Evolutionary conservation across 1,140 invertebrate genomes (phyloP), one percentile per base, ranked within the genome.

Genomic region (Amphibalanus amphitrite): DNA sequence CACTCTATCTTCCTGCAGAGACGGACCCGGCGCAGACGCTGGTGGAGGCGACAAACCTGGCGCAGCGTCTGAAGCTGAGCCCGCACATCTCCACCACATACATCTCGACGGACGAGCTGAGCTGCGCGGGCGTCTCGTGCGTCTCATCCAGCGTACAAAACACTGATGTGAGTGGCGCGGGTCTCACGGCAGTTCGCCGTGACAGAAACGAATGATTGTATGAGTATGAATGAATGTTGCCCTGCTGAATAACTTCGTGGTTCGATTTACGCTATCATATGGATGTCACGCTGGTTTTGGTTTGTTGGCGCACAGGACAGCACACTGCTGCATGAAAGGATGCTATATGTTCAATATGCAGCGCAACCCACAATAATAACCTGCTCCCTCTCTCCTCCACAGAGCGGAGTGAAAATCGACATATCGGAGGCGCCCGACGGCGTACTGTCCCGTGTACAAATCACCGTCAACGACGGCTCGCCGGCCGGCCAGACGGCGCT

Each of bases 401-500:
- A 73, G 70, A 75, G 74, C 69, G 76, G 78, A 70, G 77, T 79
- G 64, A 78, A 76, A 72, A 78, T 78, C 26, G 76, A 77, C 67
- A 76, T 76, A 29, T 78, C 75, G 33, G 77, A 80, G 72, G 75
- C 77, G 71, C 76, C 78, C 65, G 80, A 83, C 72, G 82, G 81
- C n/a, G 73, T 71, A 25, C 82, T 82, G 68, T 81, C 80, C 1
- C 83, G 82, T 3, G 81, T 83, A 6, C 81, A 81, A 71, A 77
- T 83, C 29, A 80, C 79, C 28, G 74, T 75, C 26, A 77, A 74
- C 38, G 79, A 71, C 73, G 76, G 73, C 74, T 73, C 71, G 86
- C 28, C 86, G 86, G 82, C 95, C 94, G 25, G 91, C 87, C 6
- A 96, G 82, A 15, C 93, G 93, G 84, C 97, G 93, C 47, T 96